Base-by-base conservation (phyloP, 2,888 invertebrate species). In the Mycalesis mineus region DNA sequence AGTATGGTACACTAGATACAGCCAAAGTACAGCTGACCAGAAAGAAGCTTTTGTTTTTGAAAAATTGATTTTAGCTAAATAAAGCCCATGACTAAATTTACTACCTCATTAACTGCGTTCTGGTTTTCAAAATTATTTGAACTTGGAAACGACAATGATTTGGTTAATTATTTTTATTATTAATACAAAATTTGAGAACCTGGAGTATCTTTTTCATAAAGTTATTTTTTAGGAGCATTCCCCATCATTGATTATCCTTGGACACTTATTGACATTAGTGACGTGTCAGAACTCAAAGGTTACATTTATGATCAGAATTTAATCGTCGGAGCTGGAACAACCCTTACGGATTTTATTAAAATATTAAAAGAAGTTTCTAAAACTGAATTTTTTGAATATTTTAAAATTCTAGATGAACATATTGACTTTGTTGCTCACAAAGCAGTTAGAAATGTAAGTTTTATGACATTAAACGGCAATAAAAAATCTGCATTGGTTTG, bases 401-500 rank as follows among this genome's bases (percentile, higher is more conserved):
- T 92, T 56, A 74, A 75, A 8, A 82, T 85, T 47, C 72, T 94
- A 57, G 90, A 86, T 5, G 79, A 91, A 44, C 94, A 94, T 68
- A 78, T 94, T 53, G 90, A 92, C 68, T 73, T 92, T 54, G 91
- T 94, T 8, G 94, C 94, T 2, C 92, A 91, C 72, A 88, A 92
- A 33, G 91, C 93, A 9, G 91, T 94, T 2, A 82, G 94, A 57
- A 70, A 70, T 58, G 70, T 70, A 62, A 67, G 68, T 63, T 39
- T 13, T 6, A 13, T 14, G 8, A 2, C 7, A 1, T 13, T 13
- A 6, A 44, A n/a, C n/a, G n/a, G n/a, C n/a, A n/a, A n/a, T n/a
- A n/a, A n/a, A n/a, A n/a, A n/a, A n/a, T n/a, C n/a, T n/a, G n/a
- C n/a, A n/a, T n/a, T n/a, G n/a, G n/a, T n/a, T n/a, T n/a, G n/a